Base-by-base conservation (phyloP, 2,797 vertebrate genomes). In the Tapera naevia region DNA sequence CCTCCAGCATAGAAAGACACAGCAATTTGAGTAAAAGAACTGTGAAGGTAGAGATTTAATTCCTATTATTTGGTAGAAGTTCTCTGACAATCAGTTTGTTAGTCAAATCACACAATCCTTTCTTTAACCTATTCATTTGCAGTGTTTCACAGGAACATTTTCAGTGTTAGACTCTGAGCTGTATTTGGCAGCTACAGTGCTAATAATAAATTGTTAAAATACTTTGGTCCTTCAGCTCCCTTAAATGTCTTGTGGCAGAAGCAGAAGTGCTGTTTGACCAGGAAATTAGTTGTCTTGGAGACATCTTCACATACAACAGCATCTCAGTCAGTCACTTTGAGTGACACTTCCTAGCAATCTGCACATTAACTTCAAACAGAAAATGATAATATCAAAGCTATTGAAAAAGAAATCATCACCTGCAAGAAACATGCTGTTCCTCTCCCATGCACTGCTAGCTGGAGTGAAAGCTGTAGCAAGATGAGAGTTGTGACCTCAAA, bases 241-340 rank as follows among this genome's bases (percentile, higher is more conserved):
- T 94, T 81, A 89, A 92, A 96, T 16, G 48, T 73, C 81, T 81
- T 30, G 45, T 84, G 89, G 89, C 80, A 95, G 70, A 89, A 91
- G 80, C 69, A n/a, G 28, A 51, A n/a, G 56, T 86, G 89, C 81
- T 94, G 56, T 81, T 92, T 96, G 95, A 96, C 91, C 91, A 86
- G 84, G 82, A 92, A 95, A 95, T 89, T 37, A 88, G 91, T 86
- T 93, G 92, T 96, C 92, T 87, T 95, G 93, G 91, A 96, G 94
- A 94, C 80, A 92, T 71, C 92, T 93, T 86, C 91, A 89, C 86
- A 65, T 54, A 66, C 64, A 91, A 65, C 65, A 83, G 80, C 92
- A 88, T 87, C 73, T 91, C 89, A 87, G 92, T 81, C 91, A 93
- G 75, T 84, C 90, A 91, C 86, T 94, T 95, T 94, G 89, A 96